Conservation (phyloP, 2,888 invertebrate genomes). For the Leucophora obtusa region DNA sequence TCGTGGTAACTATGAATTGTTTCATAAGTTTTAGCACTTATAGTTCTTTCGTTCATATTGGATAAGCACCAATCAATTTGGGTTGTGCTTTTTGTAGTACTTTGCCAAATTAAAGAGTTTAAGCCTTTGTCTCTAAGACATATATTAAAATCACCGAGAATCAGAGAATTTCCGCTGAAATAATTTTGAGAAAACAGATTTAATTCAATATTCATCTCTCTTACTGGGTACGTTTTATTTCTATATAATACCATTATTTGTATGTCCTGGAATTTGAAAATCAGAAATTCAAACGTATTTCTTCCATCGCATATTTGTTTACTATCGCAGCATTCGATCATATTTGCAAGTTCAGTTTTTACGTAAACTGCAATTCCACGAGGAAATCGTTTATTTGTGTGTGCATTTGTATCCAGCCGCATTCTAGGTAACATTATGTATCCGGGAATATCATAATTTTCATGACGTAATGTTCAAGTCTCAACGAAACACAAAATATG, state of each 20-base stretch:
- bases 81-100: conserved; percentile 11
- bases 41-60: neutral
- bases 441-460: conserved; percentile 6
- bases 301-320: neutral
- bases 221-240: neutral
- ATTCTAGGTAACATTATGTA: neutral
- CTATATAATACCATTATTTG: neutral
- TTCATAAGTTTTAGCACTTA: conserved; percentile 8
- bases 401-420: neutral
- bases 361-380: conserved; percentile 14
- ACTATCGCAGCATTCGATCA: neutral
- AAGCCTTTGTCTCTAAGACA: neutral
- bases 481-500: conserved; percentile 6
- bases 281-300: neutral
- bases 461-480: conserved; percentile 13
- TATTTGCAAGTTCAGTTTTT: neutral
- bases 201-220: neutral
- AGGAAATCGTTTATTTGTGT: neutral
- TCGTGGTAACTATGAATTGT: conserved; percentile 20
- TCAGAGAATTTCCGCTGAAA: neutral
- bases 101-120: neutral
- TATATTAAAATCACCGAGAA: neutral
- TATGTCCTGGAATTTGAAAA: neutral
- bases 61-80: conserved; percentile 1
- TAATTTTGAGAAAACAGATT: neutral